Conservation (phyloP, 2,888 invertebrate species). For the Pterostichus niger region DNA sequence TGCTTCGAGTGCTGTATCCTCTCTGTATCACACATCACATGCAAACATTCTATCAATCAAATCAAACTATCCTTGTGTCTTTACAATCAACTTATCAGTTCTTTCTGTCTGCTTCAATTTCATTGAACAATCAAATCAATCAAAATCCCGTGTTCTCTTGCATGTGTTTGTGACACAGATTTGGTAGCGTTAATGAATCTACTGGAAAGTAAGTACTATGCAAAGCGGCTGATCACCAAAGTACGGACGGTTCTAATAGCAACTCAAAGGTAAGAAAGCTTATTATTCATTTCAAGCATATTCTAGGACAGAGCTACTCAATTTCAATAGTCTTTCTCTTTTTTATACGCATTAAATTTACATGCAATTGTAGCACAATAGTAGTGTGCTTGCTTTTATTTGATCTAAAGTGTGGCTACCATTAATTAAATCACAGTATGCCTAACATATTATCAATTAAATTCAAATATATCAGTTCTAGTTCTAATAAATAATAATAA, state of each 20-base stretch:
- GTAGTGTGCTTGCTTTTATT: too few relatives aligned
- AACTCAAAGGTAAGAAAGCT: conserved; percentile 52
- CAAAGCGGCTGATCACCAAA: conserved; percentile 60
- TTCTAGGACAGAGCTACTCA: conserved; percentile 56
- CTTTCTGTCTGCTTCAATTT: conserved; percentile 65
- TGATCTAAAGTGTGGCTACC: too few relatives aligned
- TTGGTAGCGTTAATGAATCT: conserved; percentile 34
- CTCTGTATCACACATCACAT: conserved; percentile 72
- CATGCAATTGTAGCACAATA: too few relatives aligned
- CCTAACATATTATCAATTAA: too few relatives aligned
- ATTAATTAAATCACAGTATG: too few relatives aligned
- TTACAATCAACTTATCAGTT: background rate
- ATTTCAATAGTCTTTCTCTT: conserved; percentile 1
- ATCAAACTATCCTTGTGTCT: too few relatives aligned
- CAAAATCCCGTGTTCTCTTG: conserved; percentile 11
- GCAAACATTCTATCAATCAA: conserved; percentile 60
- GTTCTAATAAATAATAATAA: too few relatives aligned
- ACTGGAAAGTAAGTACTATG: conserved; percentile 52
- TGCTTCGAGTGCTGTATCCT: conserved; percentile 72
- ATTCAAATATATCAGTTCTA: too few relatives aligned
- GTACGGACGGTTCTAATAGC: conserved; percentile 9
- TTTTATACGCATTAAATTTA: background rate
- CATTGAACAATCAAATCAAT: background rate
- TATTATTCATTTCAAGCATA: conserved; percentile 21
- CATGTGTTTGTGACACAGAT: conserved; percentile 66